Evolutionary conservation across 2,797 vertebrate genomes (phyloP).

Genomic region (Cephalopachus bancanus): DNA sequence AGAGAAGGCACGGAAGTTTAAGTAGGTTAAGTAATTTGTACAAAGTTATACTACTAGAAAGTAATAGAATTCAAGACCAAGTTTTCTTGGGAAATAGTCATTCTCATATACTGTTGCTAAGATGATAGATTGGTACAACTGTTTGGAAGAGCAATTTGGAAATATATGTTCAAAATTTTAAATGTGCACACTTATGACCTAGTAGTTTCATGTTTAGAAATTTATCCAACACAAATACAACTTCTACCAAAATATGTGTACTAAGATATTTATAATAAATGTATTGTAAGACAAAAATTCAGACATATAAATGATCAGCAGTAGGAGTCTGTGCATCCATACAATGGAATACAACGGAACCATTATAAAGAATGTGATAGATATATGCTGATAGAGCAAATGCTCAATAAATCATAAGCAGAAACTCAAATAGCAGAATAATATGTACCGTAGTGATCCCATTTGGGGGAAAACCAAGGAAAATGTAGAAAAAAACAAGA

Average conservation of each 20-base stretch:
- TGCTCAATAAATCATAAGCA: background rate
- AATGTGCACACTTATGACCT: background rate
- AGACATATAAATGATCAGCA: background rate
- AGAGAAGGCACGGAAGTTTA: background rate
- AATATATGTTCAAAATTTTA: conserved; percentile 14
- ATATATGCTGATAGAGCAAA: background rate
- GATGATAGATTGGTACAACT: background rate
- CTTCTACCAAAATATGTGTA: conserved; percentile 47
- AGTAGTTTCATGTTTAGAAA: conserved; percentile 32
- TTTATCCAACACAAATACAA: conserved; percentile 35
- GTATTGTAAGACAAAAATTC: conserved; percentile 50
- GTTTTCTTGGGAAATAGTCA: conserved; percentile 45
- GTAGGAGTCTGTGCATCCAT: background rate
- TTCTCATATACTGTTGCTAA: conserved; percentile 24
- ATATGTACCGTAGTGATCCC: background rate
- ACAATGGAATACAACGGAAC: background rate
- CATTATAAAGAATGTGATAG: conserved; percentile 33
- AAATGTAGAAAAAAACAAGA: background rate
- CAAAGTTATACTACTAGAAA: conserved; percentile 22
- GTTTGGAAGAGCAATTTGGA: conserved; percentile 28
- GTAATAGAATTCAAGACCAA: conserved; percentile 16
- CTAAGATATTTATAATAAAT: conserved; percentile 1
- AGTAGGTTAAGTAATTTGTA: conserved; percentile 13
- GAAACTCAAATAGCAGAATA: conserved; percentile 22
- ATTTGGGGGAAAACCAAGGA: conserved; percentile 19